These are phyloP conservation scores for Volucella bombylans DNA, from an alignment of 2,888 invertebrate species.

Conservation along the genomic window DNA sequence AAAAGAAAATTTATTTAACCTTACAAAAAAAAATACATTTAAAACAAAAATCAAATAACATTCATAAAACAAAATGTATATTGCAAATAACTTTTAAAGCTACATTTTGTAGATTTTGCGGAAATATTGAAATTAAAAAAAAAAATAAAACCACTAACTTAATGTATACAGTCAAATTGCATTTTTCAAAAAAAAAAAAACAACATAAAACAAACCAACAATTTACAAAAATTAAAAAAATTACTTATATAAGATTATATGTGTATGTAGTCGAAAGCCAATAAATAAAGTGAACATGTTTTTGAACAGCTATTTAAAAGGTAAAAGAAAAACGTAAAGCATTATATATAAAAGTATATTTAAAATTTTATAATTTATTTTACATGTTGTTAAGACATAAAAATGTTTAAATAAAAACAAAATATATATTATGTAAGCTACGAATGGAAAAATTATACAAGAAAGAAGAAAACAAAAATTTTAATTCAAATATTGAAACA, in stretches of 20 bases:
- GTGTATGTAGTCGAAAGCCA: conserved; percentile 62
- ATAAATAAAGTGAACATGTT: conserved; percentile 38
- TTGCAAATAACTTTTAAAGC: conserved; percentile 46
- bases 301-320: conserved; percentile 51
- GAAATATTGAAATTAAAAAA: conserved; percentile 13
- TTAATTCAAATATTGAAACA: conserved; percentile 70
- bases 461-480: conserved; percentile 26
- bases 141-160: conserved; percentile 33
- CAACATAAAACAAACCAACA: conserved; percentile 32
- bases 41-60: conserved; percentile 39
- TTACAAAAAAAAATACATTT: neutral
- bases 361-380: conserved; percentile 70
- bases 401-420: conserved; percentile 39
- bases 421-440: conserved; percentile 59
- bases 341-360: conserved; percentile 61
- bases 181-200: conserved; percentile 46
- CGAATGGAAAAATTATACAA: conserved; percentile 3
- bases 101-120: conserved; percentile 61
- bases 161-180: conserved; percentile 54
- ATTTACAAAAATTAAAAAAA: conserved; percentile 33
- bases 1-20: conserved; percentile 12
- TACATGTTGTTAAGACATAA: conserved; percentile 72
- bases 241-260: conserved; percentile 41
- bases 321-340: conserved; percentile 27
- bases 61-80: conserved; percentile 20